These are phyloP conservation scores for Parauchenoglanis punctatus DNA, from an alignment of 2,797 vertebrate genomes.

Conservation along the genomic window DNA sequence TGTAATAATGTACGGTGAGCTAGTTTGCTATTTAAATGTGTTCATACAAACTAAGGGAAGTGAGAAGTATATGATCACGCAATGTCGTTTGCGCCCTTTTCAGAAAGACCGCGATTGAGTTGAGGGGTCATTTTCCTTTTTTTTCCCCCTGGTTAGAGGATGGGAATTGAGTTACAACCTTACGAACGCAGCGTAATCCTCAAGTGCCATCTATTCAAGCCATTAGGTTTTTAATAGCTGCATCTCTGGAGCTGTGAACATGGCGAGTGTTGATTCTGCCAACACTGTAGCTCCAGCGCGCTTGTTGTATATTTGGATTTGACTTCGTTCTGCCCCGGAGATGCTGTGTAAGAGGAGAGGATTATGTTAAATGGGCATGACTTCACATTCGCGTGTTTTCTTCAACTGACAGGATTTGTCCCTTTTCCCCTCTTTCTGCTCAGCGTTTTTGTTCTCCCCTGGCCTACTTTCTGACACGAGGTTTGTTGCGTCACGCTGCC, in stretches of 20 bases:
- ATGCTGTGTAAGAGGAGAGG: constrained; percentile 34
- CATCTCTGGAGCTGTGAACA: background rate
- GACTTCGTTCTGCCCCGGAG: background rate
- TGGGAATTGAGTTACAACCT: background rate
- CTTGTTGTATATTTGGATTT: background rate
- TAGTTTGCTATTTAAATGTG: background rate
- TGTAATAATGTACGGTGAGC: background rate
- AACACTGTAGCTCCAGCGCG: constrained; percentile 30
- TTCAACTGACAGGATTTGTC: constrained; percentile 19
- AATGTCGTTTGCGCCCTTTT: background rate
- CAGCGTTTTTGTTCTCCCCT: constrained; percentile 67
- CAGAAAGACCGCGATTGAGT: background rate
- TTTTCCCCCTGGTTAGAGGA: too few relatives aligned
- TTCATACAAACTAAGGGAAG: background rate
- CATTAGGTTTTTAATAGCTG: background rate
- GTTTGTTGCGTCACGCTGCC: constrained; percentile 60
- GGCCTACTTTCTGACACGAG: constrained; percentile 69
- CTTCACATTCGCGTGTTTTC: constrained; percentile 61
- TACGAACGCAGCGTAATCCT: background rate
- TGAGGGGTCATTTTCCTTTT: background rate
- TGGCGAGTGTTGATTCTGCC: background rate
- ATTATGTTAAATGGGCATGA: constrained; percentile 67
- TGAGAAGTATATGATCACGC: background rate
- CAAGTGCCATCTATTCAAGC: background rate
- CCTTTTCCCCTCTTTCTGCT: constrained; percentile 10